A percentile compares a stretch with the other conserved stretches of the same genome.
Conservation (phyloP, 2,113 vertebrate species). For the Plecotus auritus region DNA sequence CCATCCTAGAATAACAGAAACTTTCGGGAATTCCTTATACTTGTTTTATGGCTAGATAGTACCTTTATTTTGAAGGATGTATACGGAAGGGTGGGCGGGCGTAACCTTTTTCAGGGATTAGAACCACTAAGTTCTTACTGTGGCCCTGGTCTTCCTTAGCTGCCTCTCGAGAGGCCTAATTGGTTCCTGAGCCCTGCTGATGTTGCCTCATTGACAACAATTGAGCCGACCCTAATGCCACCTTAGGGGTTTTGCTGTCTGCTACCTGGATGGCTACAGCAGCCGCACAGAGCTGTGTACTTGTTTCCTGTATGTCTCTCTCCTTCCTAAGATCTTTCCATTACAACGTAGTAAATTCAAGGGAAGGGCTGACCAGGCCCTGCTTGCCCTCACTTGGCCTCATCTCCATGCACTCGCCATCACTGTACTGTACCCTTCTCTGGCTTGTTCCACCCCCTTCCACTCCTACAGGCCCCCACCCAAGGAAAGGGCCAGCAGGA, state of each 20-base stretch:
- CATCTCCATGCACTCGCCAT: background rate
- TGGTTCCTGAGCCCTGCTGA: background rate
- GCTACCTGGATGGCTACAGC: background rate
- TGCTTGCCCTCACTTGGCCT: background rate
- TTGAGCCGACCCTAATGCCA: background rate
- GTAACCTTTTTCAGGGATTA: background rate
- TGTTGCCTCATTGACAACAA: background rate
- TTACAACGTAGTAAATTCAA: background rate
- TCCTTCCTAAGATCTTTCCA: background rate
- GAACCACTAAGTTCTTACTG: background rate
- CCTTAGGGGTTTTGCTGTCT: background rate
- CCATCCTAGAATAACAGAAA: background rate
- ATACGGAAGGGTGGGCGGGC: background rate
- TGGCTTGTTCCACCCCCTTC: background rate
- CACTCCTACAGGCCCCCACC: rapidly evolving
- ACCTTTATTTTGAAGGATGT: background rate
- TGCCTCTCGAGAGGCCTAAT: background rate
- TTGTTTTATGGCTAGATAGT: background rate
- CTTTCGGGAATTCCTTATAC: background rate
- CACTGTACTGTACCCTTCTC: background rate
- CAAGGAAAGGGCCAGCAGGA: background rate
- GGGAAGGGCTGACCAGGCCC: background rate
- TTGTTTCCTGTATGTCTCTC: background rate
- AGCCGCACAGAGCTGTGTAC: background rate
- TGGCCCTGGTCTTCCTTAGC: background rate